Conservation (phyloP, 2,797 vertebrate genomes). For the Morelia viridis region DNA sequence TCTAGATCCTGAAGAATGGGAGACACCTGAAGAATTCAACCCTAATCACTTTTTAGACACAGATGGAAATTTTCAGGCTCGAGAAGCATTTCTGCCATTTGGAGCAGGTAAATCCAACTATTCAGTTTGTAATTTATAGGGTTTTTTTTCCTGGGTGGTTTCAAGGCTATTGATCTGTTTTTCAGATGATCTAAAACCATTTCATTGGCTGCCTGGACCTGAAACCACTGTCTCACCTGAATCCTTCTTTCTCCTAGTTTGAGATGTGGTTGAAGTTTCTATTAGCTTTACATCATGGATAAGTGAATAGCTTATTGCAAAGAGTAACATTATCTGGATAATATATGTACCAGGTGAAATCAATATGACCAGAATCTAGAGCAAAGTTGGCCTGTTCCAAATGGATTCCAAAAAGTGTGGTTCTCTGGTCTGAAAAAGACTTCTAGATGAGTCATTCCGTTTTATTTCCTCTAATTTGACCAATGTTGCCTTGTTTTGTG, state of each 20-base stretch:
- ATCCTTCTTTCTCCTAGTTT: background rate
- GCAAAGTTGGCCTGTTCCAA: background rate
- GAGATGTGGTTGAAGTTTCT: background rate
- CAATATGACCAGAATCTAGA: background rate
- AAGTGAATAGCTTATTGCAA: background rate
- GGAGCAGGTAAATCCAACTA: constrained; percentile 41
- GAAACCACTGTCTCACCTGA: background rate
- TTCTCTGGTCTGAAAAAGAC: background rate
- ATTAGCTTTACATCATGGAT: background rate
- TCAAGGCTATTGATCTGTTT: background rate
- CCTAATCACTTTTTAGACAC: constrained; percentile 54
- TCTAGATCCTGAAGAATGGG: constrained; percentile 42
- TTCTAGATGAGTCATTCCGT: background rate
- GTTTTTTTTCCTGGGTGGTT: too few relatives aligned
- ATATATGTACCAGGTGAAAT: background rate
- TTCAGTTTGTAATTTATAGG: background rate
- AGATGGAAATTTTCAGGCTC: constrained; percentile 46
- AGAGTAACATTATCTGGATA: background rate
- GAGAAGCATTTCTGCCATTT: constrained; percentile 53
- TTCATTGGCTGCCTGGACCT: background rate
- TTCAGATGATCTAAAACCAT: background rate
- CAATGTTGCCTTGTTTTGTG: background rate
- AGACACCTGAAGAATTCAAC: constrained; percentile 51
- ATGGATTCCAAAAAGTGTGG: background rate
- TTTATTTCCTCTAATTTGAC: background rate